A percentile compares a stretch with the other conserved stretches of the same genome.
Conservation (phyloP, 1,140 invertebrate species). For the Neelides sp. region DNA sequence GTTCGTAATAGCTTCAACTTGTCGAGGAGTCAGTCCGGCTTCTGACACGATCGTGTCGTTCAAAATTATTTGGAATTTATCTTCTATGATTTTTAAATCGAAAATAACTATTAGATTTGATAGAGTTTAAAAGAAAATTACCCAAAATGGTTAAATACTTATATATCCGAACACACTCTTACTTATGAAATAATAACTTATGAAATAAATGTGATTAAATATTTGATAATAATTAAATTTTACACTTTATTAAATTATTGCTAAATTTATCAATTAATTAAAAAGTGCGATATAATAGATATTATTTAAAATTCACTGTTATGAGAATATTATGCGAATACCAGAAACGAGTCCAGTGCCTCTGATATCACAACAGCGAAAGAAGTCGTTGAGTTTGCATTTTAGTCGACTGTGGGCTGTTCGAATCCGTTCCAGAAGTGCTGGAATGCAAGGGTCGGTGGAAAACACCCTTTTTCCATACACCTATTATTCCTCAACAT, state of each 20-base stretch:
- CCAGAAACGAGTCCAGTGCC: conserved; percentile 24
- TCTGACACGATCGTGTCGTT: conserved; percentile 23
- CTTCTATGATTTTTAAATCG: conserved; percentile 10
- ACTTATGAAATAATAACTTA: too few species aligned
- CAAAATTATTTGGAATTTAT: conserved; percentile 23
- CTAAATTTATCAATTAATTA: too few species aligned
- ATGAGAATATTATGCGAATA: too few species aligned
- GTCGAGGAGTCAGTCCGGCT: conserved; percentile 24
- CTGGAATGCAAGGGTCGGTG: conserved; percentile 25
- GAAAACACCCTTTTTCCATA: conserved; percentile 29
- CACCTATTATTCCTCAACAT: conserved; percentile 8
- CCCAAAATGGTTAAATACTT: background rate
- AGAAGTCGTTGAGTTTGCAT: conserved; percentile 25
- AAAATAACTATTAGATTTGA: background rate
- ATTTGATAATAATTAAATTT: too few species aligned
- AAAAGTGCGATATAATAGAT: too few species aligned
- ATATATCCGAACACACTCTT: background rate
- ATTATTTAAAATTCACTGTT: too few species aligned
- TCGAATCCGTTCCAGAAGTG: conserved; percentile 25
- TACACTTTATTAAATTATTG: too few species aligned
- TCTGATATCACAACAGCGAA: conserved; percentile 25
- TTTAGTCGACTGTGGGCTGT: conserved; percentile 25
- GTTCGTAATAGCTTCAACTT: conserved; percentile 29
- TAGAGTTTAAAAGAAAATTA: background rate
- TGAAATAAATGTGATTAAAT: too few species aligned